phyloP scores from a whole-genome alignment of 2,888 invertebrate species.

The Dynastes hyllus region DNA sequence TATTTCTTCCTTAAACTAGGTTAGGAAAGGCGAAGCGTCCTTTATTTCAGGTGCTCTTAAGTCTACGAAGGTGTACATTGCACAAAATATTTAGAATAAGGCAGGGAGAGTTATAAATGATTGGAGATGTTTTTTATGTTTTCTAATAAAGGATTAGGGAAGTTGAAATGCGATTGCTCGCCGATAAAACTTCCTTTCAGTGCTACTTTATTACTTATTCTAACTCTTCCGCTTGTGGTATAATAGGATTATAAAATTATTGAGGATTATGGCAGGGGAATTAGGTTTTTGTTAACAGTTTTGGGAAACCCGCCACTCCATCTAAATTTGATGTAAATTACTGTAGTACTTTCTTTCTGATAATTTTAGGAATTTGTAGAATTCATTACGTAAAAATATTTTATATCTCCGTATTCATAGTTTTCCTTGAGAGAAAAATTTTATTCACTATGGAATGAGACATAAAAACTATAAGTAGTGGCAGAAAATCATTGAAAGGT shows the following conservation, averaged over 20 bases:
- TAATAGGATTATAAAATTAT: conserved; percentile 44
- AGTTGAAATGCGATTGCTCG: conserved; percentile 10
- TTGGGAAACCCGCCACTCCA: neutral
- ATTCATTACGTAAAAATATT: no score
- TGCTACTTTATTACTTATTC: conserved; percentile 34
- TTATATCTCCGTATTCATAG: no score
- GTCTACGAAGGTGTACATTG: no score
- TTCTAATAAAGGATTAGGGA: neutral
- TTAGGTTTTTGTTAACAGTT: conserved; percentile 24
- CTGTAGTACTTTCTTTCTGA: no score
- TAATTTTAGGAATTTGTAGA: no score
- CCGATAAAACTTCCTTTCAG: neutral
- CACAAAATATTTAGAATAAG: no score
- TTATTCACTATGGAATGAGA: no score
- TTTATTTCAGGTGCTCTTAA: no score
- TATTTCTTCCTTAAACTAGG: conserved; percentile 3
- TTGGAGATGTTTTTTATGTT: neutral
- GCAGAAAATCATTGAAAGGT: no score
- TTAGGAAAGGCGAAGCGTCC: neutral
- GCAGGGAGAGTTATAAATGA: neutral
- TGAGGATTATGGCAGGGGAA: conserved; percentile 13
- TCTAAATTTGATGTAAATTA: no score
- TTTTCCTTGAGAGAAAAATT: no score
- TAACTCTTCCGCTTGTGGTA: neutral
- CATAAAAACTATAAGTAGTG: no score